Conservation (phyloP, 2,888 invertebrate species). For the Meteorus cinctellus region DNA sequence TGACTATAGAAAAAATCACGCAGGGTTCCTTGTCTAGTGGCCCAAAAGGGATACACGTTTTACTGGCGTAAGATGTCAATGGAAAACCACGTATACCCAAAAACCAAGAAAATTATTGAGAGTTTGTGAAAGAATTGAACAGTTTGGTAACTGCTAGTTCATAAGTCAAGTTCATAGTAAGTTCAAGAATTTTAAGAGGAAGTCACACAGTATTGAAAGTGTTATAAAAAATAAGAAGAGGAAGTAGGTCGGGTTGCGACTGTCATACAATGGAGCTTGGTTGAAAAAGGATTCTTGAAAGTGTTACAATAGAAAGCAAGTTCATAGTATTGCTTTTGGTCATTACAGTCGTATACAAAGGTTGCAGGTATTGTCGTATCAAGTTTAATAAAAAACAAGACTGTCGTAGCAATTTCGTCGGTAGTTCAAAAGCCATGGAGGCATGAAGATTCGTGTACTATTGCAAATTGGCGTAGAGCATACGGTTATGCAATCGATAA, state of each 20-base stretch:
- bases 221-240: background rate
- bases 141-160: no score
- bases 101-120: no score
- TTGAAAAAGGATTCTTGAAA: slow-evolving; percentile 8
- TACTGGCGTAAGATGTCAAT: no score
- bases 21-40: no score
- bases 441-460: slow-evolving; percentile 7
- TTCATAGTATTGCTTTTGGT: slow-evolving; percentile 1
- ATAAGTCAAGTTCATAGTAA: no score
- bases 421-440: slow-evolving; percentile 19
- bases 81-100: no score
- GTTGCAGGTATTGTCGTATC: slow-evolving; percentile 1
- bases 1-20: no score
- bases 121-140: no score
- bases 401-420: background rate
- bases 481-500: background rate
- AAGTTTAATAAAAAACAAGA: background rate
- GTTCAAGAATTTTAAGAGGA: no score
- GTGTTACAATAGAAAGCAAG: slow-evolving; percentile 17
- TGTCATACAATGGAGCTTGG: slow-evolving; percentile 7
- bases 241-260: background rate
- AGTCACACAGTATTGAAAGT: no score
- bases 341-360: slow-evolving; percentile 15
- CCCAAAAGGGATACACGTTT: no score
- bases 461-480: background rate